Evolutionary conservation across 2,888 invertebrate species (phyloP), one percentile per base, ranked within the genome.

Genomic region (Lagria hirta): DNA sequence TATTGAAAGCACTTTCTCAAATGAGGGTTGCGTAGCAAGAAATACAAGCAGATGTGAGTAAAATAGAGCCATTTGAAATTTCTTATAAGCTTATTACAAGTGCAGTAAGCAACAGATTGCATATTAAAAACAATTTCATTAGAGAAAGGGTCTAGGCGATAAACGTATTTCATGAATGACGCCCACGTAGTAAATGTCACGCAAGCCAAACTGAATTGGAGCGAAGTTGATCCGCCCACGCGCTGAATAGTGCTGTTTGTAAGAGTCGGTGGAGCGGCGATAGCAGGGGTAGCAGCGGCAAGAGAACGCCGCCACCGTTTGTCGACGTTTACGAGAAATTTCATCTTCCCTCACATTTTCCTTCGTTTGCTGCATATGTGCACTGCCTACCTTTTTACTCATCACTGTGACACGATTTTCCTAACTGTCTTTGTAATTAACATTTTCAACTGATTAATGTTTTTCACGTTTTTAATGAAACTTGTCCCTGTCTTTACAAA

Each of bases 161-260:
- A 32, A 34, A 27, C 35, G 43, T 43, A 29, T 43, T 35, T 48
- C 43, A 48, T 43, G 49, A 52, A 48, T 52, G 47, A 52, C 52
- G 49, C 52, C 52, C 38, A 52, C 52, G 43, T 40, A 34, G 43
- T 43, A 47, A 50, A 37, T 32, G 33, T 37, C 30, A 43, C 52
- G 48, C 45, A 50, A 40, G 23, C 44, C 32, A 30, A 50, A 46
- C 45, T 38, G 22, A 50, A 48, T 42, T 48, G 33, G 52, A 46
- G 48, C 52, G 38, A 43, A 37, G 49, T 50, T 46, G 49, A 16
- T 37, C 38, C 52, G 52, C 52, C 52, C 46, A 52, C 52, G 36
- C 52, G 34, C 18, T 50, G 44, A 52, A 52, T 48, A 48, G 43
- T 49, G 45, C 45, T 49, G 48, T 45, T 49, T 52, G 45, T 49